Evolutionary conservation across 1,140 invertebrate genomes (phyloP).

Genomic region (Diorhabda elongata): DNA sequence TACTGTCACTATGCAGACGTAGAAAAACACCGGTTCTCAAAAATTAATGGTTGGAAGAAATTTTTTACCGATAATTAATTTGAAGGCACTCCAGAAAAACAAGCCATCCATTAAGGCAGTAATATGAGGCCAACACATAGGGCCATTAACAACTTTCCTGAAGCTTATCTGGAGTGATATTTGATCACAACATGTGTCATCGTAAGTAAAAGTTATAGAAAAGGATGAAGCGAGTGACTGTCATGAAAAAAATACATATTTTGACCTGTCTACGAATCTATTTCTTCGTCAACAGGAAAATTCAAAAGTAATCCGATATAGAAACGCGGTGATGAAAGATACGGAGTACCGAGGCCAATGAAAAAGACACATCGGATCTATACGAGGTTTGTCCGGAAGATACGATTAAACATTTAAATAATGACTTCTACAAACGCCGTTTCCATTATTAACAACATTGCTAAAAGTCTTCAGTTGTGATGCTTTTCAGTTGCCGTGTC

Average conservation of each 20-base stretch:
- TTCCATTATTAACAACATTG: too few species aligned
- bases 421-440: too few species aligned
- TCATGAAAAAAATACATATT: constrained; percentile 17
- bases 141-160: constrained; percentile 44
- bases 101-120: constrained; percentile 46
- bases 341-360: too few species aligned
- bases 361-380: too few species aligned
- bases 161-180: constrained; percentile 42
- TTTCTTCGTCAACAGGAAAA: neutral
- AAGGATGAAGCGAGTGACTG: constrained; percentile 7
- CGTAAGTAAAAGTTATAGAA: constrained; percentile 30
- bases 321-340: too few species aligned
- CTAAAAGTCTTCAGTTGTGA: too few species aligned
- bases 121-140: constrained; percentile 40
- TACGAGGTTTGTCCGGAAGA: too few species aligned
- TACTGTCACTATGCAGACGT: constrained; percentile 22
- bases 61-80: constrained; percentile 45
- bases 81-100: constrained; percentile 45
- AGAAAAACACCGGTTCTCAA: constrained; percentile 33
- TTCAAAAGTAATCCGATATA: too few species aligned
- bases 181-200: constrained; percentile 47
- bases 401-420: too few species aligned
- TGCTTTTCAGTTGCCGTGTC: too few species aligned
- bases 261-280: constrained; percentile 16
- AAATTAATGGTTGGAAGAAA: constrained; percentile 37